These are phyloP conservation scores for Sipha flava DNA, from an alignment of 1,140 invertebrate species.

Conservation along the genomic window DNA sequence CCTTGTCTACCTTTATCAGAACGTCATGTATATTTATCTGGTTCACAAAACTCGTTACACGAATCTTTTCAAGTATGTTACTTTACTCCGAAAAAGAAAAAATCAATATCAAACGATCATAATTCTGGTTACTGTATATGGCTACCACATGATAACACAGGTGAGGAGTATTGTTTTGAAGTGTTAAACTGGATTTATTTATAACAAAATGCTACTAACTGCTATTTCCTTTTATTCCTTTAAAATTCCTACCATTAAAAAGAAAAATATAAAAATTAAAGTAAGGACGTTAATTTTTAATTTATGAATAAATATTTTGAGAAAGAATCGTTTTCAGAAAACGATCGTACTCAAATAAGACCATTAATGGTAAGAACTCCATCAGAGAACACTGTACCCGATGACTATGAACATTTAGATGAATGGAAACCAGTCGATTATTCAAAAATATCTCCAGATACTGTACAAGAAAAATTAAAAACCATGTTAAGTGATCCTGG, in stretches of 20 bases:
- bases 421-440: constrained; percentile 20
- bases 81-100: constrained; percentile 1
- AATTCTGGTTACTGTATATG: constrained; percentile 29
- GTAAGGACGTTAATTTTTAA: neutral
- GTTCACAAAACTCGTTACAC: neutral
- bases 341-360: neutral
- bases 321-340: constrained; percentile 10
- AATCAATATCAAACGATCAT: neutral
- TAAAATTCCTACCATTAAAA: neutral
- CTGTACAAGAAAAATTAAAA: constrained; percentile 27
- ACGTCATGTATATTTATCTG: neutral
- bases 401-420: constrained; percentile 16
- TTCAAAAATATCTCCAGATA: constrained; percentile 22
- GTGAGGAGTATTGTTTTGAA: constrained; percentile 4
- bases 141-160: constrained; percentile 2
- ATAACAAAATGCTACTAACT: constrained; percentile 22
- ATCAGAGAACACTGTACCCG: constrained; percentile 15
- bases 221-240: constrained; percentile 12
- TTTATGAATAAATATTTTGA: neutral
- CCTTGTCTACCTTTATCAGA: neutral
- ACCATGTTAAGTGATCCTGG: constrained; percentile 15
- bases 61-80: constrained; percentile 7
- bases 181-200: neutral
- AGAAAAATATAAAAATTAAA: neutral
- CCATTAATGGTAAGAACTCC: constrained; percentile 30